Base-by-base conservation (phyloP, 1,140 invertebrate species). In the Drosophila punjabiensis region DNA sequence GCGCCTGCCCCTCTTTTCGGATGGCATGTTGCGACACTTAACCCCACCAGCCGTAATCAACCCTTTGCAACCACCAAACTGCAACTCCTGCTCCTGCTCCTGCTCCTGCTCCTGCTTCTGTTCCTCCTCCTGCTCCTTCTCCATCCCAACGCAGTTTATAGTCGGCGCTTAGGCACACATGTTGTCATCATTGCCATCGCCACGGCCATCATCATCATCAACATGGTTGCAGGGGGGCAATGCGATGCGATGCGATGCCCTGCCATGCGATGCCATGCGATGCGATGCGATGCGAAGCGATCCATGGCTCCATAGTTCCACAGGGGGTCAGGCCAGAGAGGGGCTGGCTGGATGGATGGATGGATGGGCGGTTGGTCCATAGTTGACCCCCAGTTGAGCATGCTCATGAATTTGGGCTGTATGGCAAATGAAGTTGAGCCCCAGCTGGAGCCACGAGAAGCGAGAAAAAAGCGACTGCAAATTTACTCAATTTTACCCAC, bases 331-430 rank as follows among this genome's bases (percentile, higher is more conserved):
- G 18, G 10, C 10, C 39, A 11, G 33, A 37, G 45, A 16, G 39
- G 37, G 28, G 13, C 47, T 16, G 47, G 20, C 14, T 8, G 48
- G n/a, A 6, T 13, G 28, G 55, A n/a, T 16, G 14, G 28, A 32
- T 30, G 35, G 52, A n/a, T 30, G 32, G 32, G 32, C 20, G 18
- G 30, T 37, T 64, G 50, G 62, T 60, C 58, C 63, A 78, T 52
- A 62, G 65, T 58, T 62, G 75, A 52, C 52, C 45, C 66, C 66
- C 63, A 60, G 33, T 58, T 32, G 76, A 66, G 81, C 81, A 84
- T 81, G 81, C 85, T 88, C 84, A 84, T 88, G 85, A 89, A 89
- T 89, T 88, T 84, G 33, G 58, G 66, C 73, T 62, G 77, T 79
- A 79, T 76, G 62, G 68, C 75, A 86, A 87, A 86, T 76, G 78